Evolutionary conservation across 2,113 vertebrate species (phyloP).

Genomic region (Rhizomys pruinosus): DNA sequence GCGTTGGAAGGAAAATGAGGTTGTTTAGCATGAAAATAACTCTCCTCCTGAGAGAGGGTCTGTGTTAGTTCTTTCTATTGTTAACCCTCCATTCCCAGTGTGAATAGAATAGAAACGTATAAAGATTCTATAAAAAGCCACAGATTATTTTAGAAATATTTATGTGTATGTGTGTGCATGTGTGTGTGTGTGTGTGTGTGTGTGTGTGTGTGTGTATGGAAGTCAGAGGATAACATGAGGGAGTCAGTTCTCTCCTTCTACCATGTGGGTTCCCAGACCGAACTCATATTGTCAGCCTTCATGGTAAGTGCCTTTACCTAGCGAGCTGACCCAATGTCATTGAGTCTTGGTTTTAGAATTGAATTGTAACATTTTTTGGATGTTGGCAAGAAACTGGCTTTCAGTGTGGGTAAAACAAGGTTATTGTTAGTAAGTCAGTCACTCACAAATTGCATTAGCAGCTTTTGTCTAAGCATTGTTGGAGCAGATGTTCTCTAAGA

Average conservation of each 20-base stretch:
- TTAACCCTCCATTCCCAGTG: neutral
- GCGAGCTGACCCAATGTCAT: neutral
- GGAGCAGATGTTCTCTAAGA: neutral
- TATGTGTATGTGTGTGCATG: no score
- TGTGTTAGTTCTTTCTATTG: neutral
- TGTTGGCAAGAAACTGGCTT: slow-evolving; percentile 53
- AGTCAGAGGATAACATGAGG: no score
- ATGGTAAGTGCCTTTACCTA: neutral
- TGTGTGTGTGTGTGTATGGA: neutral
- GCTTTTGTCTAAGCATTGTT: neutral
- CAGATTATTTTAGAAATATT: slow-evolving; percentile 1
- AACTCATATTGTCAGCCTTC: neutral
- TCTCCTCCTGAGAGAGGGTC: slow-evolving; percentile 8
- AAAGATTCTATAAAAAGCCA: slow-evolving; percentile 61
- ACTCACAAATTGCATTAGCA: slow-evolving; percentile 12
- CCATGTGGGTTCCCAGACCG: neutral
- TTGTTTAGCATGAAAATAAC: slow-evolving; percentile 49
- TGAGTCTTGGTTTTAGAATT: slow-evolving; percentile 57
- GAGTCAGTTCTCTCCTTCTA: neutral
- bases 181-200: neutral
- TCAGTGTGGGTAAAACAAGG: neutral
- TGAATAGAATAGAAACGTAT: neutral
- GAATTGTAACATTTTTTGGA: slow-evolving; percentile 58
- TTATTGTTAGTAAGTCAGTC: neutral
- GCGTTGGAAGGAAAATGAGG: neutral